Percentiles rank a stretch among this genome's conserved stretches.
These are phyloP conservation scores for Sceliomorpha sp. DNA, from an alignment of 2,888 invertebrate genomes.

Conservation along the genomic window DNA sequence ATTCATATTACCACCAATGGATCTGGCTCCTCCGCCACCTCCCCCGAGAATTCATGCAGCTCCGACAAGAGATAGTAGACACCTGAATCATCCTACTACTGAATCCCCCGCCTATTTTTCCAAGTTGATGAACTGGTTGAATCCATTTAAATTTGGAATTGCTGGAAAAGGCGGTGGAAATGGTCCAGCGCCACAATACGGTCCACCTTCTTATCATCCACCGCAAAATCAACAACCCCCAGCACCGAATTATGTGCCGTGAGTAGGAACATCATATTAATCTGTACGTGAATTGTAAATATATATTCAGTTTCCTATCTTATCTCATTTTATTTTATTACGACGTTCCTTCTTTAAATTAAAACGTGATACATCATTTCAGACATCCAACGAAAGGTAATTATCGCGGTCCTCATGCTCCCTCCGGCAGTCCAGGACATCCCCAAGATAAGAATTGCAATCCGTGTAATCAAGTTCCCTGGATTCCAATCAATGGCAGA, in stretches of 20 bases:
- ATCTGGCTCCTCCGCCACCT: conserved; percentile 55
- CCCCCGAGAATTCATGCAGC: conserved; percentile 31
- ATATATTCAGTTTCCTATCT: too few relatives aligned
- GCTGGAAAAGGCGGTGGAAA: conserved; percentile 3
- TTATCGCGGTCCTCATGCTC: too few relatives aligned
- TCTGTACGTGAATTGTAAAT: too few relatives aligned
- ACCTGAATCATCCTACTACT: conserved; percentile 74
- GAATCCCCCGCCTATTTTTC: conserved; percentile 82
- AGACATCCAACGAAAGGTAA: conserved; percentile 14
- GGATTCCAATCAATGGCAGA: conserved; percentile 85
- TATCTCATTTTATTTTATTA: too few relatives aligned
- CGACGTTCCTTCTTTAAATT: background rate
- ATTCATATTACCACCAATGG: conserved; percentile 20
- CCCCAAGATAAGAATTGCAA: conserved; percentile 84
- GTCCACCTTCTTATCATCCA: conserved; percentile 57
- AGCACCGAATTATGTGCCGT: conserved; percentile 25
- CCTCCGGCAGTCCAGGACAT: too few relatives aligned
- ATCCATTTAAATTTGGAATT: conserved; percentile 80
- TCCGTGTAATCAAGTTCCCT: conserved; percentile 89
- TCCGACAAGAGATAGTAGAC: conserved; percentile 63
- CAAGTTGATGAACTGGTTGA: conserved; percentile 84
- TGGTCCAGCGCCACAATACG: conserved; percentile 54
- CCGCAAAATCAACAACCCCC: conserved; percentile 43
- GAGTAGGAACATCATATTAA: background rate
- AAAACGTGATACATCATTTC: too few relatives aligned